Evolutionary conservation across 2,113 vertebrate species (phyloP).

Genomic region (Hypanus sabinus): DNA sequence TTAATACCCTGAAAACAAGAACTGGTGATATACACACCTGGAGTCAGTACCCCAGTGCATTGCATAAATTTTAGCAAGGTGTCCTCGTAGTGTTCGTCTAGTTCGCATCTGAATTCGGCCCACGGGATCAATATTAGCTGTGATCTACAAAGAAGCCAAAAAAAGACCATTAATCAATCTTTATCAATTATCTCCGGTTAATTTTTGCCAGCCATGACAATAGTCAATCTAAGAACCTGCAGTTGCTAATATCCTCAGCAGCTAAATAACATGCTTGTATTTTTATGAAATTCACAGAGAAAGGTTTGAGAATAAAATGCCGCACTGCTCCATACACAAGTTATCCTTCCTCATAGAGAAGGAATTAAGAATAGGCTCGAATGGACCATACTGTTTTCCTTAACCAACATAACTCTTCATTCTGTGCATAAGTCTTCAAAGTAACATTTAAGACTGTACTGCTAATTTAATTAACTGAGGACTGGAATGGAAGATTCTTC

Average conservation of each 20-base stretch:
- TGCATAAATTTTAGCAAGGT: conserved; percentile 98
- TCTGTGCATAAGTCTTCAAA: not conserved
- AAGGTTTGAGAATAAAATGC: not conserved
- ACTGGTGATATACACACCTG: conserved; percentile 61
- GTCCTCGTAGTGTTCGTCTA: conserved; percentile 89
- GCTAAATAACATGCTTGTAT: not conserved
- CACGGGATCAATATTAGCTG: conserved; percentile 94
- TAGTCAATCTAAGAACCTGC: not conserved
- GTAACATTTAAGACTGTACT: not conserved
- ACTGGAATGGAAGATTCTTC: not conserved
- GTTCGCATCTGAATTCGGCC: conserved; percentile 98
- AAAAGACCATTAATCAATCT: not conserved
- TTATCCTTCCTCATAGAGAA: not conserved
- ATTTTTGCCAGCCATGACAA: not conserved
- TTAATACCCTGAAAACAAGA: not conserved
- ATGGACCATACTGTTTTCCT: not conserved
- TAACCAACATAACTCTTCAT: not conserved
- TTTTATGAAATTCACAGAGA: not conserved
- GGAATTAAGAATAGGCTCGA: not conserved
- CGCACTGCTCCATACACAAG: not conserved
- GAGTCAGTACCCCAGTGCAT: conserved; percentile 99
- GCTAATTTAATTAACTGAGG: not conserved
- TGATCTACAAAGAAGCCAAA: conserved; percentile 70
- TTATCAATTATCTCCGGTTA: not conserved
- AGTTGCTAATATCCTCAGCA: not conserved